A percentile compares a stretch with the other conserved stretches of the same genome.
phyloP scores from a whole-genome alignment of 2,888 invertebrate species.

The Cryptocephalus moraei region DNA sequence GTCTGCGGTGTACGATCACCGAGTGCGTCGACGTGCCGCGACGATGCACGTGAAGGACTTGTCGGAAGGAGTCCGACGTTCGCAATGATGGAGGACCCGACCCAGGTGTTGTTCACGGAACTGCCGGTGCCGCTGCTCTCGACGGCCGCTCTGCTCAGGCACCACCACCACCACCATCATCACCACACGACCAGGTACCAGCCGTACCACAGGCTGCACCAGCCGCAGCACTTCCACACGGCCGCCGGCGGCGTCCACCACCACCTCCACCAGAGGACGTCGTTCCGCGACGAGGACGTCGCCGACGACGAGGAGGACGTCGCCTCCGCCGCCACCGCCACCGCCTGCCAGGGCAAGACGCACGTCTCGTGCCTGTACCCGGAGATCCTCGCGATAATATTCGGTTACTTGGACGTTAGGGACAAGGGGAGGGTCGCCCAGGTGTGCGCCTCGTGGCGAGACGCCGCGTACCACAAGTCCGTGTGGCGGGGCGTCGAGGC shows the following conservation, averaged over 20 bases:
- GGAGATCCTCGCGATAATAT: constrained; percentile 85
- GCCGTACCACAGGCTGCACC: constrained; percentile 57
- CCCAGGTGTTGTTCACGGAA: constrained; percentile 48
- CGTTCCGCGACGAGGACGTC: constrained; percentile 14
- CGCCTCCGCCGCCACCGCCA: too few relatives aligned
- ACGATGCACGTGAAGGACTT: constrained; percentile 22
- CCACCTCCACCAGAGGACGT: constrained; percentile 19
- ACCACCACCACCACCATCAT: constrained; percentile 35
- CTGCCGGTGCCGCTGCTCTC: constrained; percentile 46
- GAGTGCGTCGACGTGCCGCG: constrained; percentile 24
- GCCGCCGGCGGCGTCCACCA: constrained; percentile 33
- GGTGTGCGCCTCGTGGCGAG: constrained; percentile 82
- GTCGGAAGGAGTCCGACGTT: constrained; percentile 32
- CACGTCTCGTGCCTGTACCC: constrained; percentile 86
- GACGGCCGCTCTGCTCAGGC: constrained; percentile 41
- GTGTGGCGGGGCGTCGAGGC: constrained; percentile 94
- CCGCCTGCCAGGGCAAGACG: constrained; percentile 39
- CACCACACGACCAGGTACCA: constrained; percentile 37
- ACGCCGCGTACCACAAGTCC: constrained; percentile 83
- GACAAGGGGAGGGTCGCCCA: constrained; percentile 87
- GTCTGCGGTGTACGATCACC: constrained; percentile 27
- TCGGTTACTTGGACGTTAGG: constrained; percentile 76
- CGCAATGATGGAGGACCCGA: constrained; percentile 43
- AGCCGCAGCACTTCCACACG: constrained; percentile 46
- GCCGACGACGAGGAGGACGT: constrained; percentile 19